phyloP scores from a whole-genome alignment of 2,797 vertebrate species.

The Crocodylus rhombifer region DNA sequence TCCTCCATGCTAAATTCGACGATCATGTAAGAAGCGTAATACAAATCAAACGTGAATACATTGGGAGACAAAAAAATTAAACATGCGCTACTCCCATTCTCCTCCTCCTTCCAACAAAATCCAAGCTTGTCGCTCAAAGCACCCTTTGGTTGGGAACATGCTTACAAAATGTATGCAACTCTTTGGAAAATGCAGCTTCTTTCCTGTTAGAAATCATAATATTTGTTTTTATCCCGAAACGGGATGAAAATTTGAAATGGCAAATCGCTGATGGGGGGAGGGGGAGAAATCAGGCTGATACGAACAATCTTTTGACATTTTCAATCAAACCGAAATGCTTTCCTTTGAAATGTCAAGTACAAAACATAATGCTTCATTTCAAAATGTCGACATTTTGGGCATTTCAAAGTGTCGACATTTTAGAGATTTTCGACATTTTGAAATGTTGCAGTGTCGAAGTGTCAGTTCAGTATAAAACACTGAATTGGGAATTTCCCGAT shows the following conservation, averaged over 20 bases:
- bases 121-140: conserved; percentile 25
- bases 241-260: conserved; percentile 73
- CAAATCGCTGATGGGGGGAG: conserved; percentile 65
- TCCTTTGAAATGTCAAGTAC: conserved; percentile 77
- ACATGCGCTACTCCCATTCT: not conserved
- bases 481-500: conserved; percentile 70
- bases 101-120: not conserved
- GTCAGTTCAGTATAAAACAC: conserved; percentile 70
- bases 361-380: conserved; percentile 76
- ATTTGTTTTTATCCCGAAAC: conserved; percentile 73
- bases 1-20: conserved; percentile 54
- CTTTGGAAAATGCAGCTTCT: conserved; percentile 57
- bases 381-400: conserved; percentile 74
- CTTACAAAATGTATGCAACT: conserved; percentile 39
- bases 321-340: conserved; percentile 76
- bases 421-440: conserved; percentile 73
- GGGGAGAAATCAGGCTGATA: conserved; percentile 72
- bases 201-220: conserved; percentile 65
- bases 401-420: conserved; percentile 71
- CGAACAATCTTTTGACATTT: conserved; percentile 75
- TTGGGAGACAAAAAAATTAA: conserved; percentile 21
- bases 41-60: conserved; percentile 29
- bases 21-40: conserved; percentile 24
- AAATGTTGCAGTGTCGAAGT: conserved; percentile 75
- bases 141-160: conserved; percentile 27